phyloP scores from a whole-genome alignment of 2,888 invertebrate genomes.

The Atethmia centrago region DNA sequence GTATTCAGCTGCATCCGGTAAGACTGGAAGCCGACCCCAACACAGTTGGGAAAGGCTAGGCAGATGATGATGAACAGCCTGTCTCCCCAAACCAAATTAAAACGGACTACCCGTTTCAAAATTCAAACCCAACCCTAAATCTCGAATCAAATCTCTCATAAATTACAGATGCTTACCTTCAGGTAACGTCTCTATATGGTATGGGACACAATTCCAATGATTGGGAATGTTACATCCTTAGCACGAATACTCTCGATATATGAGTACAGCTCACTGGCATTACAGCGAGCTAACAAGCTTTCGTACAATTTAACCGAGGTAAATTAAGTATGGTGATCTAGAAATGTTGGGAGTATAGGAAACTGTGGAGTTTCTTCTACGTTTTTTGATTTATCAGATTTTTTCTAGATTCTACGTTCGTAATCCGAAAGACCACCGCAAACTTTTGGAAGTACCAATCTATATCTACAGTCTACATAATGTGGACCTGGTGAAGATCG shows the following conservation, averaged over 20 bases:
- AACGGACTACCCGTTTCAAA: constrained; percentile 4
- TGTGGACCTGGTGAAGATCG: background rate
- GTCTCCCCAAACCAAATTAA: background rate
- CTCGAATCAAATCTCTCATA: constrained; percentile 47
- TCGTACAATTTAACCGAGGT: constrained; percentile 55
- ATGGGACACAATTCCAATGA: constrained; percentile 67
- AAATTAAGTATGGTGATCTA: constrained; percentile 52
- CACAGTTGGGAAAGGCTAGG: too few species aligned
- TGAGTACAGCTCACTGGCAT: constrained; percentile 55
- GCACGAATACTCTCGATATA: constrained; percentile 62
- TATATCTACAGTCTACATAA: background rate
- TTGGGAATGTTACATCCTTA: constrained; percentile 66
- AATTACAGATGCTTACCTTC: constrained; percentile 50
- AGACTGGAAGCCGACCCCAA: too few species aligned
- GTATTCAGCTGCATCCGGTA: too few species aligned
- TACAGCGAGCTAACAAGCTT: constrained; percentile 62
- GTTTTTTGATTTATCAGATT: background rate
- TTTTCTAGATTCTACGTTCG: too few species aligned
- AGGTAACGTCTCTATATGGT: constrained; percentile 67
- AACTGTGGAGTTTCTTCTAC: constrained; percentile 26
- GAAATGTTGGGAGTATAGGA: constrained; percentile 36
- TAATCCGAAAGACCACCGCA: background rate
- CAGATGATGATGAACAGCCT: too few species aligned
- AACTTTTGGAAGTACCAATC: background rate
- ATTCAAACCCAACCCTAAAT: constrained; percentile 35